Evolutionary conservation across 2,797 vertebrate species (phyloP), one percentile per base, ranked within the genome.

Genomic region (Selene dorsalis): DNA sequence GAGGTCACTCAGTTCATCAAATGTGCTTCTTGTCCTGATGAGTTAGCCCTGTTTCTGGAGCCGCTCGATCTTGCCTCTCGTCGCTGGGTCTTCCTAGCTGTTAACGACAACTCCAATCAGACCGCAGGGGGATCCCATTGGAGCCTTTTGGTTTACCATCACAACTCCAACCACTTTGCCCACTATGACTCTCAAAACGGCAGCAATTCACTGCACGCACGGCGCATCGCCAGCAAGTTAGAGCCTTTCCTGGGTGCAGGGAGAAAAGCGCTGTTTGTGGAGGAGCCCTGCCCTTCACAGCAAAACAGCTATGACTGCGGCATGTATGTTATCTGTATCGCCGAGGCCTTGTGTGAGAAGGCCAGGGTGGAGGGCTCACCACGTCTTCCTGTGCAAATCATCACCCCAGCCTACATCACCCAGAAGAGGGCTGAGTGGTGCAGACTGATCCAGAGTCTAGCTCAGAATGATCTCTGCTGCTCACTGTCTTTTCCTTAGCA

Each of bases 1-100:
- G 97, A 99, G 89, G 98, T 99, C 84, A 96, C 97, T 41, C 98
- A 99, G 92, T 99, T 99, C 92, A 99, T 99, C 90, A 99, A 99
- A 73, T 99, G 96, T 66, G 94, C 96, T 22, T 94, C 95, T 35
- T 96, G 92, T 65, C 94, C 94, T 1, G 94, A 96, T 48, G 98
- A 99, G 86, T 87, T 97, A 5, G 93, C 96, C 11, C 55, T 97
- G 24, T 99, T 99, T 84, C 95, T 99, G 45, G 96, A 98, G 88
- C 97, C 98, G 0, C 92, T 99, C 88, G 93, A 93, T 56, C 95
- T 99, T 4, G 85, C 90, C 0, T 82, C 84, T n/a, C 97, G 96
- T 62, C 94, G 84, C 47, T 95, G 96, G 91, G 91, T 99, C 84
- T 97, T 99, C 90, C 88, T 99, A 61, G 96, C 98, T 0, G 96